A percentile compares a stretch with the other conserved stretches of the same genome.
Evolutionary conservation across 2,113 vertebrate genomes (phyloP).

Genomic region (Malurus cyaneus): DNA sequence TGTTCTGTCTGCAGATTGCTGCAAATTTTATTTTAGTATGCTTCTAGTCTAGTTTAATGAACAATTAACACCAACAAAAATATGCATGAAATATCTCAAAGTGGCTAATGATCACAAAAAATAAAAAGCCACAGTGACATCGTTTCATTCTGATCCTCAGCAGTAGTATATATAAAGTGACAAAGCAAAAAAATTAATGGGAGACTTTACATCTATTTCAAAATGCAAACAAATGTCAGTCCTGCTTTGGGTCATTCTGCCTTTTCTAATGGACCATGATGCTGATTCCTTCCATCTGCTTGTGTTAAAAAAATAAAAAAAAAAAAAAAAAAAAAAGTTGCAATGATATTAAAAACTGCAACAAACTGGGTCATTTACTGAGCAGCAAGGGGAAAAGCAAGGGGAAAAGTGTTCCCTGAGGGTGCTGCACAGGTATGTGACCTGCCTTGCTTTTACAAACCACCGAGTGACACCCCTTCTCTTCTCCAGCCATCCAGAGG

Average conservation of each 20-base stretch:
- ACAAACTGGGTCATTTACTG: slow-evolving; percentile 17
- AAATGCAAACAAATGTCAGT: background rate
- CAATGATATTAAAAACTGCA: background rate
- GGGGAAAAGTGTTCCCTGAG: background rate
- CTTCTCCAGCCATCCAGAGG: background rate
- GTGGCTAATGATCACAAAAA: background rate
- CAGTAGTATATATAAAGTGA: background rate
- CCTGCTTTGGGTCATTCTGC: background rate
- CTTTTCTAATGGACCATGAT: background rate
- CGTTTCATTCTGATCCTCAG: background rate
- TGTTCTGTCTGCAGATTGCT: background rate
- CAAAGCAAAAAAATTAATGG: background rate
- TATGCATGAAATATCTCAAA: background rate
- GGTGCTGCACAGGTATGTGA: background rate
- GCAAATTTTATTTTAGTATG: background rate
- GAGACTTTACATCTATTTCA: background rate
- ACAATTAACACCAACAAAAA: background rate
- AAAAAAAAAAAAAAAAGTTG: background rate
- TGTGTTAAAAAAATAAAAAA: background rate
- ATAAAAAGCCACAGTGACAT: background rate
- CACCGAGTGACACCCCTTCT: background rate
- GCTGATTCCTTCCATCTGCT: background rate
- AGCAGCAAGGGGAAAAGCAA: background rate
- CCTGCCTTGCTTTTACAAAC: slow-evolving; percentile 36
- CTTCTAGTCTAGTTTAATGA: background rate